phyloP scores from a whole-genome alignment of 2,888 invertebrate genomes.

The Helleia helle region DNA sequence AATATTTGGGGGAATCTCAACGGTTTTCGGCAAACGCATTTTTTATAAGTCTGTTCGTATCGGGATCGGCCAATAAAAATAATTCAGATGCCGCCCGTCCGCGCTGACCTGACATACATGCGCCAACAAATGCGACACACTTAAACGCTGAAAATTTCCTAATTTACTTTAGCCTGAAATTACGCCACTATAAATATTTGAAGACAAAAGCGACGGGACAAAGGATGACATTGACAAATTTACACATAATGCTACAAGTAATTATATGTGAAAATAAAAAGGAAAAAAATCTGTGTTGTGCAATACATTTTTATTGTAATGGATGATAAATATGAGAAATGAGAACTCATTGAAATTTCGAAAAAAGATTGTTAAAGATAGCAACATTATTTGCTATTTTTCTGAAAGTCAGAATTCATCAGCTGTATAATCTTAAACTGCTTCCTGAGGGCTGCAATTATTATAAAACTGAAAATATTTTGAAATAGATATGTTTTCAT shows the following conservation, averaged over 20 bases:
- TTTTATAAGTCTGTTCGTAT: constrained; percentile 13
- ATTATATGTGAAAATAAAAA: constrained; percentile 7
- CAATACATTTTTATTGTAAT: too few relatives aligned
- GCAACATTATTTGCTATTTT: too few relatives aligned
- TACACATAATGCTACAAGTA: constrained; percentile 14
- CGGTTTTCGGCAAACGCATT: constrained; percentile 9
- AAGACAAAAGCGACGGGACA: constrained; percentile 18
- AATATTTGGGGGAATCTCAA: constrained; percentile 9
- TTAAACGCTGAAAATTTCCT: constrained; percentile 41
- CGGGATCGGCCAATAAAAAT: constrained; percentile 42
- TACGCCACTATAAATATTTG: constrained; percentile 21
- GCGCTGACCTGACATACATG: constrained; percentile 52
- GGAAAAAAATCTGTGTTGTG: not conserved
- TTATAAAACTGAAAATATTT: too few relatives aligned
- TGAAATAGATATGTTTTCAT: too few relatives aligned
- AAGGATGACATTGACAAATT: constrained; percentile 15
- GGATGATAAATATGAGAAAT: too few relatives aligned
- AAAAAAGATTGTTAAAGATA: too few relatives aligned
- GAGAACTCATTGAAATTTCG: too few relatives aligned
- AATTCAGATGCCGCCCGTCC: constrained; percentile 44
- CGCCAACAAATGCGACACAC: constrained; percentile 54
- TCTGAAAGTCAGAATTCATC: too few relatives aligned
- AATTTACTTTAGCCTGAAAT: constrained; percentile 34
- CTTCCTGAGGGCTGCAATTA: too few relatives aligned
- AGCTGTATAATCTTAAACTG: too few relatives aligned